Evolutionary conservation across 2,888 invertebrate species (phyloP), one percentile per base, ranked within the genome.

Genomic region (Holacanthella duospinosa): DNA sequence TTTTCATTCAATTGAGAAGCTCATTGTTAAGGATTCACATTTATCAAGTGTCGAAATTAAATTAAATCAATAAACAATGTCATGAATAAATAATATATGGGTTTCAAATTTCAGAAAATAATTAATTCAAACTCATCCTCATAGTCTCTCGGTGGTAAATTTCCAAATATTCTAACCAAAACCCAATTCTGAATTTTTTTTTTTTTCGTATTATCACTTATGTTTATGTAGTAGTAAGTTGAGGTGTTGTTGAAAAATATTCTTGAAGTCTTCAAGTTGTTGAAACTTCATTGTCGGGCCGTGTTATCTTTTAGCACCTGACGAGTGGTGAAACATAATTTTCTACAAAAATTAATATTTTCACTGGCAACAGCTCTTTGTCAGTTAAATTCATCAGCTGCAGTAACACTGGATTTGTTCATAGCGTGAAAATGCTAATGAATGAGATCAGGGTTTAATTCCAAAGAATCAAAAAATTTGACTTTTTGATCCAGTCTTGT

Each of bases 51-150:
- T 21, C 36, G n/a, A 36, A 36, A 36, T 48, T 21, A 48, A 48
- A 48, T 48, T 48, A n/a, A 48, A 48, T 21, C 48, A 48, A 48
- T 48, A 48, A 9, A 48, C 48, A 21, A 21, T 21, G 19, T 21
- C 48, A 48, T 48, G 48, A 48, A 48, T 48, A 48, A 48, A 36
- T n/a, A n/a, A n/a, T n/a, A n/a, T n/a, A n/a, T n/a, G n/a, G n/a
- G n/a, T n/a, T n/a, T n/a, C n/a, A n/a, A n/a, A n/a, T n/a, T n/a
- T n/a, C n/a, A n/a, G n/a, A n/a, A n/a, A n/a, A n/a, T n/a, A n/a
- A n/a, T n/a, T n/a, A n/a, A n/a, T n/a, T n/a, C n/a, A n/a, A n/a
- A n/a, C n/a, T n/a, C n/a, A n/a, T n/a, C n/a, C n/a, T n/a, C n/a
- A n/a, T n/a, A n/a, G n/a, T n/a, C n/a, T n/a, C n/a, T n/a, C n/a